A percentile compares a stretch with the other conserved stretches of the same genome.
These are phyloP conservation scores for Platalea minor DNA, from an alignment of 2,797 vertebrate species.

Conservation along the genomic window DNA sequence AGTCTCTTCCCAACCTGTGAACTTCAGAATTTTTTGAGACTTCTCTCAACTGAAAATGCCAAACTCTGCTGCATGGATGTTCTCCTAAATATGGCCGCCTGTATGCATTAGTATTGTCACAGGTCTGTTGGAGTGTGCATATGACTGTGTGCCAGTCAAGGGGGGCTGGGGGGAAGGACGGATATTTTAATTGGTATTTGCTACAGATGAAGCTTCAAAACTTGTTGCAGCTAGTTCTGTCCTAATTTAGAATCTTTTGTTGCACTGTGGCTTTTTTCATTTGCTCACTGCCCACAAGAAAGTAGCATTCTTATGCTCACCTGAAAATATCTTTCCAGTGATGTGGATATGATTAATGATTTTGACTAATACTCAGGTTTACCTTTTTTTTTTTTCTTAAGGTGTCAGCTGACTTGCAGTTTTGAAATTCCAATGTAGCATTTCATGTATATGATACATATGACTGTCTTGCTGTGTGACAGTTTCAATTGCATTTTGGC, in stretches of 20 bases:
- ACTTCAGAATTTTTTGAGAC: not conserved
- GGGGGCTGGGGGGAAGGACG: accelerated
- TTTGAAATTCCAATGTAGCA: not conserved
- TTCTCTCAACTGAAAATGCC: not conserved
- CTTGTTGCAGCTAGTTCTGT: not conserved
- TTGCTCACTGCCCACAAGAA: not conserved
- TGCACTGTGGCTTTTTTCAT: not conserved
- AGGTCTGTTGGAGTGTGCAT: not conserved
- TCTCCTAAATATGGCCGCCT: not conserved
- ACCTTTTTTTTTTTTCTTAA: not conserved
- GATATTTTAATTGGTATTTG: not conserved
- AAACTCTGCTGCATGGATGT: not conserved
- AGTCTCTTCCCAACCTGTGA: not conserved
- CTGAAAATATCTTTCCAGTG: not conserved
- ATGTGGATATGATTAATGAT: not conserved
- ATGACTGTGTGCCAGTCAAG: not conserved
- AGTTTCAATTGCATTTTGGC: not conserved
- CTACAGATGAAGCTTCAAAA: not conserved
- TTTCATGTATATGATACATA: not conserved
- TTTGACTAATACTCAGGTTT: not conserved
- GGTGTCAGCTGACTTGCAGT: not conserved
- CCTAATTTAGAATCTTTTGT: not conserved
- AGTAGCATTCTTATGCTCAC: not conserved
- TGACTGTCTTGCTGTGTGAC: not conserved
- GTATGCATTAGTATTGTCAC: too few species aligned